Percentiles rank a stretch among this genome's conserved stretches.
Evolutionary conservation across 2,113 vertebrate genomes (phyloP).

Genomic region (Nyctibius bracteatus): DNA sequence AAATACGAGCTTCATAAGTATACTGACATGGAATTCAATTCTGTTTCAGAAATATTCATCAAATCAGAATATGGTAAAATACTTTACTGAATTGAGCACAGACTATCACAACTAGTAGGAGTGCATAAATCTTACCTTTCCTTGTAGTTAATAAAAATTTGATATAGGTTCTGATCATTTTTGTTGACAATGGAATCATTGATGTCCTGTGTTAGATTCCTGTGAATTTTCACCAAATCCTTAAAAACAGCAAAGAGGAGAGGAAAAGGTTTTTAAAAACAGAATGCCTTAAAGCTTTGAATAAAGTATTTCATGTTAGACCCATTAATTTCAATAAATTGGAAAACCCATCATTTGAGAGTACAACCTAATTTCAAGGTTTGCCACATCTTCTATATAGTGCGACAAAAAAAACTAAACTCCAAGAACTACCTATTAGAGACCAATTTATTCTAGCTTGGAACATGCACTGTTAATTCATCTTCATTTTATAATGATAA

Average conservation of each 20-base stretch:
- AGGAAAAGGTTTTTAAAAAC: background rate
- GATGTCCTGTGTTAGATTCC: slow-evolving; percentile 86
- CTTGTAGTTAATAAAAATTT: slow-evolving; percentile 94
- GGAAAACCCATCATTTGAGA: background rate
- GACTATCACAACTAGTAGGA: background rate
- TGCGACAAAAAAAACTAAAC: background rate
- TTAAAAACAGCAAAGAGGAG: slow-evolving; percentile 63
- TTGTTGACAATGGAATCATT: slow-evolving; percentile 88
- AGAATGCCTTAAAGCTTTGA: background rate
- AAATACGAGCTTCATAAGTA: background rate
- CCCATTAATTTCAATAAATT: background rate
- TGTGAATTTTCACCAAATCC: slow-evolving; percentile 96
- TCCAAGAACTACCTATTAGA: slow-evolving; percentile 17
- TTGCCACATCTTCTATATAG: background rate
- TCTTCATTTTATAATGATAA: slow-evolving; percentile 59
- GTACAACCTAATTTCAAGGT: background rate
- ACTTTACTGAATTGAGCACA: background rate
- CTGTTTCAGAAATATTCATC: background rate
- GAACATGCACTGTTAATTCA: slow-evolving; percentile 18
- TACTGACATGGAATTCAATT: background rate
- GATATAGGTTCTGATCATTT: slow-evolving; percentile 89
- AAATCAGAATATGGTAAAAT: background rate
- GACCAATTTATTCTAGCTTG: slow-evolving; percentile 32
- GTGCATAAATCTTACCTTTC: slow-evolving; percentile 81
- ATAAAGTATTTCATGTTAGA: background rate